A percentile compares a stretch with the other conserved stretches of the same genome.
phyloP scores from a whole-genome alignment of 30 jellyfish, hydroid and myxozoan species.

The Pelagia noctiluca region DNA sequence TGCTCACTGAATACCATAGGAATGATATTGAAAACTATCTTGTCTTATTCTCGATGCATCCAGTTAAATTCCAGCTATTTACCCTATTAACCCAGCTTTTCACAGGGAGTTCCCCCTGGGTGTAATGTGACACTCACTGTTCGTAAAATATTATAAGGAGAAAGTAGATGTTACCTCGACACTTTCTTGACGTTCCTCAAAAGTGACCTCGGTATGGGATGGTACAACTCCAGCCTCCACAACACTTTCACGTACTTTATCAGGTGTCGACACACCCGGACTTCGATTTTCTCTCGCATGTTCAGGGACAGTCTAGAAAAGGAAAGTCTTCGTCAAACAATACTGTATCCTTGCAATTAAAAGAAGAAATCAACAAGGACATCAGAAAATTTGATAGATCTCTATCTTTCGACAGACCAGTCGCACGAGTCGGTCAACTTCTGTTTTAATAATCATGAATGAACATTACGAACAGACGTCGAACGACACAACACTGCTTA shows the following conservation, averaged over 20 bases:
- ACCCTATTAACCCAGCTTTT: not conserved
- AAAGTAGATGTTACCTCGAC: not conserved
- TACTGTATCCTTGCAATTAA: not conserved
- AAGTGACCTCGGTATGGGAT: constrained; percentile 9
- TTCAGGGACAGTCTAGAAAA: constrained; percentile 16
- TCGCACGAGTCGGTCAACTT: not conserved
- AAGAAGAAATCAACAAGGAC: not conserved
- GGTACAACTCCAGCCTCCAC: constrained; percentile 22
- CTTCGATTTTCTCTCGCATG: constrained; percentile 14
- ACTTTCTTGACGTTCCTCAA: constrained; percentile 8
- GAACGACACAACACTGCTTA: not conserved
- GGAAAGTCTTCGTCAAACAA: constrained; percentile 13
- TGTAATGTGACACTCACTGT: too few relatives aligned
- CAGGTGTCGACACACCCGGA: constrained; percentile 5
- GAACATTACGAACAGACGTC: not conserved
- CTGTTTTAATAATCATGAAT: not conserved
- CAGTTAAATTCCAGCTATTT: not conserved
- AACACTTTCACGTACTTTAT: constrained; percentile 8
- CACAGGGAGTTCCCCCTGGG: too few relatives aligned
- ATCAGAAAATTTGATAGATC: too few relatives aligned
- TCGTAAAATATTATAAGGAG: constrained; percentile 5
- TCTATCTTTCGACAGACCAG: not conserved
- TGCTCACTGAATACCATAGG: not conserved
- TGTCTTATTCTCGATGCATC: not conserved
- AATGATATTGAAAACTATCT: too few relatives aligned